A percentile compares a stretch with the other conserved stretches of the same genome.
Conservation (phyloP, 2,113 vertebrate genomes). For the Malurus alboscapulatus region DNA sequence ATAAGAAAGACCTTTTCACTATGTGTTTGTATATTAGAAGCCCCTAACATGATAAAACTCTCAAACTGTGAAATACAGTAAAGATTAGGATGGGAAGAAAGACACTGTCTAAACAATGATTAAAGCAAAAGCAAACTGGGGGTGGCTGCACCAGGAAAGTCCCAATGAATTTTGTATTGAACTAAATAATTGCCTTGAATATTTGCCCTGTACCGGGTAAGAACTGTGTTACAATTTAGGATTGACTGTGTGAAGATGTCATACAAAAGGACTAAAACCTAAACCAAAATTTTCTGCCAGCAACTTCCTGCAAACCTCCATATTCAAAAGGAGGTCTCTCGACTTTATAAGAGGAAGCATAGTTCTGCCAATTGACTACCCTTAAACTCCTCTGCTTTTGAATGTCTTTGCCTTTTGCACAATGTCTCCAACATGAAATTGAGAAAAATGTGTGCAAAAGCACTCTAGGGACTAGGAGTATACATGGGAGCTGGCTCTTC, state of each 20-base stretch:
- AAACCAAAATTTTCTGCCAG: neutral
- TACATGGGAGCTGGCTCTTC: neutral
- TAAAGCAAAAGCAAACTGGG: neutral
- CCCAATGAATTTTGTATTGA: conserved; percentile 2
- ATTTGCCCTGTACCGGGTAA: neutral
- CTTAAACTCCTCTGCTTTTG: neutral
- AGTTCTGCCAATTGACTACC: neutral
- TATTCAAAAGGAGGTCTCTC: neutral
- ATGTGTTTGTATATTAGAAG: neutral
- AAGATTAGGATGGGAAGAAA: neutral
- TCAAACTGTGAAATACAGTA: neutral
- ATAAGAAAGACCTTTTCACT: neutral
- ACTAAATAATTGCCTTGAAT: neutral
- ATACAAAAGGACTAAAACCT: neutral
- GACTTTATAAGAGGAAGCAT: neutral
- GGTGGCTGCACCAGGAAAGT: conserved; percentile 48
- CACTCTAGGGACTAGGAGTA: neutral
- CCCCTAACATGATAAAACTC: neutral
- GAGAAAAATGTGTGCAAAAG: neutral
- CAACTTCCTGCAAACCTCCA: neutral
- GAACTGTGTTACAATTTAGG: neutral
- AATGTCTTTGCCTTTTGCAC: neutral
- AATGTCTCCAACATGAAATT: neutral
- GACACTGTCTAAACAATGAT: neutral
- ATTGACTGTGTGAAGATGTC: neutral